Evolutionary conservation across 2,113 vertebrate genomes (phyloP).

Genomic region (Grammomys surdaster): DNA sequence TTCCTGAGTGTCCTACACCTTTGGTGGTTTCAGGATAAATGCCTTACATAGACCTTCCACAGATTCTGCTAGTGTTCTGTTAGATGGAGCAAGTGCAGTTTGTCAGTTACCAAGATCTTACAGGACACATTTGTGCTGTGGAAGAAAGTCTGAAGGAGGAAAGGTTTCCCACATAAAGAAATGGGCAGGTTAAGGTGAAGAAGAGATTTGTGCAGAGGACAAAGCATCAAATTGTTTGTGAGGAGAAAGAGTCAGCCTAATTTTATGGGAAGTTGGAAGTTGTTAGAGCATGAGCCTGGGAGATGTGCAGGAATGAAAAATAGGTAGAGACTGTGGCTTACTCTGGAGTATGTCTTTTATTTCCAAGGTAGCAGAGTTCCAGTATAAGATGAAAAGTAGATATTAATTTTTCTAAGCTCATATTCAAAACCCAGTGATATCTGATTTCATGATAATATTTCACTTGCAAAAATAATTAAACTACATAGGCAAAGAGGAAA

Average conservation of each 20-base stretch:
- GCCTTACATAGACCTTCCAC: neutral
- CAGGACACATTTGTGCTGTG: neutral
- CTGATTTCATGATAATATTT: neutral
- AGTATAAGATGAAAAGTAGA: no score
- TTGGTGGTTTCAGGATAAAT: neutral
- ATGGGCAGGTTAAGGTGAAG: neutral
- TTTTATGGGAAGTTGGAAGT: neutral
- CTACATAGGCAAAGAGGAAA: neutral
- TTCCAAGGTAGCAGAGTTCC: neutral
- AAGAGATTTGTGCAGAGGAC: neutral
- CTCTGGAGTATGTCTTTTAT: neutral
- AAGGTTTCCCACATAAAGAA: neutral
- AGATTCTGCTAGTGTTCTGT: neutral
- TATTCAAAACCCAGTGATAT: neutral
- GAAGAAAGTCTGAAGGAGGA: neutral
- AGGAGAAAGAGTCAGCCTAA: no score
- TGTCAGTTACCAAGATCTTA: neutral
- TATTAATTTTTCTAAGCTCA: no score
- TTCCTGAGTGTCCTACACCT: neutral
- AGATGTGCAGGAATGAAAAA: neutral
- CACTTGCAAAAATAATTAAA: neutral
- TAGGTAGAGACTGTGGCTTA: neutral
- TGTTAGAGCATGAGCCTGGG: neutral
- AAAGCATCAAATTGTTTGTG: neutral
- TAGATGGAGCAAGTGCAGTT: neutral